phyloP scores from a whole-genome alignment of 2,797 vertebrate genomes.

The Fringilla coelebs region DNA sequence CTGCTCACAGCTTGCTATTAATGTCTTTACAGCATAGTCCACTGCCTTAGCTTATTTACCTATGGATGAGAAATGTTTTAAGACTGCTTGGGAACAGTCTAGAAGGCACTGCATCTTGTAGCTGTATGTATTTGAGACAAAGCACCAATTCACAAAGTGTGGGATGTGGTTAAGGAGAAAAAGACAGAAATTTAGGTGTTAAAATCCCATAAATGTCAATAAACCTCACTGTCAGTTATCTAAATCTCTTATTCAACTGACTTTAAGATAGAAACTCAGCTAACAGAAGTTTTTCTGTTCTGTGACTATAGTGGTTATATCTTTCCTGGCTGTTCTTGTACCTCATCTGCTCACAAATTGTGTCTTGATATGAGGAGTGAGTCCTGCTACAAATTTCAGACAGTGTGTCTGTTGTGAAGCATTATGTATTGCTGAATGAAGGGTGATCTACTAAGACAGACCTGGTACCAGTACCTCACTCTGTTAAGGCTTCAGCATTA shows the following conservation, averaged over 20 bases:
- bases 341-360: background rate
- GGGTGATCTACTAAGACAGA: background rate
- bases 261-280: background rate
- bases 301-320: background rate
- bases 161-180: background rate
- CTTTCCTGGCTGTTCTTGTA: background rate
- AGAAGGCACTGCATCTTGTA: fast-evolving
- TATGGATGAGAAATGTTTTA: background rate
- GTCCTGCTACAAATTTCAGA: background rate
- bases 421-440: background rate
- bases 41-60: background rate
- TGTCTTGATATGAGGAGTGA: background rate
- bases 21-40: background rate
- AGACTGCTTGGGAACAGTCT: background rate
- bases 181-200: background rate
- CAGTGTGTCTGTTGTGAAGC: background rate
- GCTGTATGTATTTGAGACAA: background rate
- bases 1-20: background rate
- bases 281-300: background rate
- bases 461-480: background rate
- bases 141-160: background rate
- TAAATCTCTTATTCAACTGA: background rate
- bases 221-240: background rate
- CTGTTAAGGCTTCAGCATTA: background rate
- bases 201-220: background rate